Conservation (phyloP, 2,888 invertebrate species). For the Ctena decussata region DNA sequence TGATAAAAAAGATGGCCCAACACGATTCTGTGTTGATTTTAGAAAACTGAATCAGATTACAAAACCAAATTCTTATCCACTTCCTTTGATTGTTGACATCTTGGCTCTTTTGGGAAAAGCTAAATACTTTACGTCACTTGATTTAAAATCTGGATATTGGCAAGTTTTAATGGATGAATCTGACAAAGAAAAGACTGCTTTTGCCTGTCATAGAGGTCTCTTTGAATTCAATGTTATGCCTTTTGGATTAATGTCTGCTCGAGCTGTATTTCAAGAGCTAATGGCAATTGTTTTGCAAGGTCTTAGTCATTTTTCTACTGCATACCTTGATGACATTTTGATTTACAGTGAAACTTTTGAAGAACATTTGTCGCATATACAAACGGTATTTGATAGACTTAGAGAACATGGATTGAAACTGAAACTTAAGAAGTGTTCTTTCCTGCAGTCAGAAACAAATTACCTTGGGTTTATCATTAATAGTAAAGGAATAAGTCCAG, state of each 20-base stretch:
- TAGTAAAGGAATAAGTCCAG: neutral
- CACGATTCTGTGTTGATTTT: no score
- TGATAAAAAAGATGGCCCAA: neutral
- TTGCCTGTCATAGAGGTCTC: neutral
- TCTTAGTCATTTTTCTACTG: neutral
- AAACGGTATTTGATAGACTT: neutral
- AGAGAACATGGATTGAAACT: neutral
- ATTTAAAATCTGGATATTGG: no score
- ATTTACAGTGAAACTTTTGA: neutral
- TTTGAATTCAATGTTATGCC: neutral
- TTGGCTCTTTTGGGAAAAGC: no score
- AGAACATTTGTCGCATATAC: neutral
- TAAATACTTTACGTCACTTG: no score
- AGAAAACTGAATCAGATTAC: neutral
- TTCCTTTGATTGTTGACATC: no score
- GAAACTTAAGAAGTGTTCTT: neutral
- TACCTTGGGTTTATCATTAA: neutral
- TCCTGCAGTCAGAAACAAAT: neutral
- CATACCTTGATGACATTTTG: neutral
- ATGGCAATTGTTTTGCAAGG: neutral
- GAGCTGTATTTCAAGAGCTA: neutral
- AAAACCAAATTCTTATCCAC: no score
- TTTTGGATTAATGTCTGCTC: neutral
- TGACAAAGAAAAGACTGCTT: neutral
- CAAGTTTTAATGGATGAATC: neutral